These are phyloP conservation scores for Hermaeophaga mercurialis DNA, from an alignment of 2,888 invertebrate genomes.

Conservation along the genomic window DNA sequence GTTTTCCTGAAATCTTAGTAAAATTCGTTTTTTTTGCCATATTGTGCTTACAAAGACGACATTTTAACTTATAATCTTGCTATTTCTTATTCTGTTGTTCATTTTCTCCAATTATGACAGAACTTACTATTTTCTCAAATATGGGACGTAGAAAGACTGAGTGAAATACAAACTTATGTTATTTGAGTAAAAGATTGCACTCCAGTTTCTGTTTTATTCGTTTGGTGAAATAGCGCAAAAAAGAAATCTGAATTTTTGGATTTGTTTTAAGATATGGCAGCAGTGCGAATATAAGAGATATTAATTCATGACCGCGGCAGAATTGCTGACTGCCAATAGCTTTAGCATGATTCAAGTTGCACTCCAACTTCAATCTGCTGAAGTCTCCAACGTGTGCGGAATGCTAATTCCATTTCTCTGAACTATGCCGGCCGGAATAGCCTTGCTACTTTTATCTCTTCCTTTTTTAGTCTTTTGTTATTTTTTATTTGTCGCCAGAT, in stretches of 20 bases:
- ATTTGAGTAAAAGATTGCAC: no score
- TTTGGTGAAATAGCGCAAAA: neutral
- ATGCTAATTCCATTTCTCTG: constrained; percentile 53
- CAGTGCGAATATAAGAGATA: constrained; percentile 18
- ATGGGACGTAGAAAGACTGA: no score
- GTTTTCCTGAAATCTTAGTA: no score
- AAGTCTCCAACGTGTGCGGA: constrained; percentile 50
- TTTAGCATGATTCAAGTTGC: constrained; percentile 40
- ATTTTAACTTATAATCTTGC: no score
- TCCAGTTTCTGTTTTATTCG: no score
- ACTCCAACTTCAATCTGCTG: constrained; percentile 52
- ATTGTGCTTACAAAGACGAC: no score
- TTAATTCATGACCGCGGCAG: constrained; percentile 40
- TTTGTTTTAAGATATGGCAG: constrained; percentile 20
- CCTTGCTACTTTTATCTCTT: constrained; percentile 35
- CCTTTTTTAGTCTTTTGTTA: neutral
- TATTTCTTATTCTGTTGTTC: no score
- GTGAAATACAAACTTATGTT: no score
- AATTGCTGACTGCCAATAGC: constrained; percentile 41
- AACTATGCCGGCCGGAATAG: constrained; percentile 51
- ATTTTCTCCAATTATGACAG: no score
- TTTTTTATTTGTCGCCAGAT: constrained; percentile 35
- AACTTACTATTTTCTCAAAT: no score
- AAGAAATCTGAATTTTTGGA: neutral
- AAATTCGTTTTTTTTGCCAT: no score